phyloP scores from a whole-genome alignment of 2,113 vertebrate species.

The Melanerpes aurifrons region DNA sequence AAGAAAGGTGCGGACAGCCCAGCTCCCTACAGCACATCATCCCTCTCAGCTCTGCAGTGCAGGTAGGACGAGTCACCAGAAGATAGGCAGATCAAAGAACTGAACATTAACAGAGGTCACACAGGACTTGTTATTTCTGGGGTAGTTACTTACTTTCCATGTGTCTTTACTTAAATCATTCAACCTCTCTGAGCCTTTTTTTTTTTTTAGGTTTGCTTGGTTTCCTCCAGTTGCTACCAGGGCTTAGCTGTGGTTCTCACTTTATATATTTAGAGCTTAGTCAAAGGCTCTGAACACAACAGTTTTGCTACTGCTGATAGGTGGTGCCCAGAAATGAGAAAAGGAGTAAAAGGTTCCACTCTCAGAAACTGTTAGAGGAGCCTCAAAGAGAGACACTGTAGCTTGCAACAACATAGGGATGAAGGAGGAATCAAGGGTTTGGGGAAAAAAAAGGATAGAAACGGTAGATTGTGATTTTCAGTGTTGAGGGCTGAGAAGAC shows the following conservation, averaged over 20 bases:
- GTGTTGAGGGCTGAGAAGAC: neutral
- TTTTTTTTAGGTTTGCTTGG: neutral
- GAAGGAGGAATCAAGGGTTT: neutral
- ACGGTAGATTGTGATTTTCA: neutral
- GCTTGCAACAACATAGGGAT: neutral
- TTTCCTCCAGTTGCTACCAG: neutral
- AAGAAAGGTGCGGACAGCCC: neutral
- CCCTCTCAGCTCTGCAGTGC: neutral
- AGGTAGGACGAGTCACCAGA: neutral
- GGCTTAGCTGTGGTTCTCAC: neutral
- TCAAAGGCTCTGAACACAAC: neutral
- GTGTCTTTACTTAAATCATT: neutral
- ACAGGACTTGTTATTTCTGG: neutral
- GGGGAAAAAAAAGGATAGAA: neutral
- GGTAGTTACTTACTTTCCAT: neutral
- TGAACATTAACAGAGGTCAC: neutral
- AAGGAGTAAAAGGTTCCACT: neutral
- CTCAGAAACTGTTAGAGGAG: neutral
- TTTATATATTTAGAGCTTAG: neutral
- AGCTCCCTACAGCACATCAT: fast-evolving
- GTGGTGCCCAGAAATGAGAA: neutral
- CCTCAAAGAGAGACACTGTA: neutral
- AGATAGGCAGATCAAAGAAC: neutral
- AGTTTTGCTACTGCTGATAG: neutral
- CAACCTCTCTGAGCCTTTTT: neutral